phyloP scores from a whole-genome alignment of 2,888 invertebrate species.

The Camptogramma bilineatum region DNA sequence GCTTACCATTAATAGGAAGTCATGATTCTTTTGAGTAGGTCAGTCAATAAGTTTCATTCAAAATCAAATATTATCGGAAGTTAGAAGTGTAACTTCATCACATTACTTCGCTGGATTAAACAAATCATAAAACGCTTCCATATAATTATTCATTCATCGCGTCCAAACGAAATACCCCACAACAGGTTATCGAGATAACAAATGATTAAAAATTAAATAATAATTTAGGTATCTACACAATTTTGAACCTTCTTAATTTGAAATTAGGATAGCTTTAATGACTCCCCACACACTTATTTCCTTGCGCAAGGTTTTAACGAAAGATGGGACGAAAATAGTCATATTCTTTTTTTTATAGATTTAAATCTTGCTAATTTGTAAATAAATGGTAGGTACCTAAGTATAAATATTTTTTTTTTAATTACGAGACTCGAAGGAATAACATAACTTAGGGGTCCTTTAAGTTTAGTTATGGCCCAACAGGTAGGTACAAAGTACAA shows the following conservation, averaged over 20 bases:
- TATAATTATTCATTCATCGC: conserved; percentile 83
- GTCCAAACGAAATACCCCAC: conserved; percentile 78
- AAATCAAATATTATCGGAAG: not conserved
- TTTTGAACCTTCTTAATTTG: conserved; percentile 63
- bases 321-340: no score
- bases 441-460: no score
- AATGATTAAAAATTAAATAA: conserved; percentile 66
- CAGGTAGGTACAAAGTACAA: no score
- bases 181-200: conserved; percentile 80
- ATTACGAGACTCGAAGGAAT: no score
- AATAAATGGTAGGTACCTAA: no score
- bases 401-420: no score
- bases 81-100: conserved; percentile 8
- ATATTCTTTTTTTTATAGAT: no score
- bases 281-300: not conserved
- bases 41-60: not conserved
- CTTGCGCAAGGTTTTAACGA: not conserved
- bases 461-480: no score
- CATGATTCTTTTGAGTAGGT: no score
- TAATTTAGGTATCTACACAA: conserved; percentile 55
- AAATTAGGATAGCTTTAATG: conserved; percentile 32
- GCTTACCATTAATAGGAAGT: no score
- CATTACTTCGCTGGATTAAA: conserved; percentile 60
- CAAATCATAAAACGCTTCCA: conserved; percentile 77
- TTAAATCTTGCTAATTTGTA: no score